phyloP scores from a whole-genome alignment of 2,797 vertebrate genomes.

The Dallia pectoralis region DNA sequence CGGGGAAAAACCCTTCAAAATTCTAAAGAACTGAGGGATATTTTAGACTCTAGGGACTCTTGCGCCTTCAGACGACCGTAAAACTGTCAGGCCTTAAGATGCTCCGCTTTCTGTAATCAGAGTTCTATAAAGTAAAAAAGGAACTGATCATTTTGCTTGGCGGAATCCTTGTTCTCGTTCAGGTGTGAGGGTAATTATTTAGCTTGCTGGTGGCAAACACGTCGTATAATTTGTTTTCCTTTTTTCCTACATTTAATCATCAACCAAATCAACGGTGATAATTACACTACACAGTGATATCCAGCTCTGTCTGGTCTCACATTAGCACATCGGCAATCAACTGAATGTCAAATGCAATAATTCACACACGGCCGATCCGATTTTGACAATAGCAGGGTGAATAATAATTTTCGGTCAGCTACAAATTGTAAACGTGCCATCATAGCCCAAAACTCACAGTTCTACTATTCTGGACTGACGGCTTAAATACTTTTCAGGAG shows the following conservation, averaged over 20 bases:
- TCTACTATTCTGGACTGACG: no score
- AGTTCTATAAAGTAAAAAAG: background rate
- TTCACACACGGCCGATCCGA: no score
- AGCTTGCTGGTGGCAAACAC: conserved; percentile 13
- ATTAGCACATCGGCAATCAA: no score
- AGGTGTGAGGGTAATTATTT: conserved; percentile 2
- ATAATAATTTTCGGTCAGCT: no score
- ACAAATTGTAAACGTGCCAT: no score
- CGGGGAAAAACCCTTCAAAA: no score
- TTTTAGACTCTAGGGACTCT: no score
- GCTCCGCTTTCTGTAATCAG: background rate
- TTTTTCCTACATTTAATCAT: conserved; percentile 21
- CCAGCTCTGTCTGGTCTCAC: no score
- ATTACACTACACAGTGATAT: conserved; percentile 1
- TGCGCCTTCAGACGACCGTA: background rate
- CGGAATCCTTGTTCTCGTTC: background rate
- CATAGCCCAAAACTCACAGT: no score
- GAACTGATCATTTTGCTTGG: background rate
- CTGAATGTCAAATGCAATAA: no score
- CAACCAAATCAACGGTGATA: conserved; percentile 18
- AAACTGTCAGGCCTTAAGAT: background rate
- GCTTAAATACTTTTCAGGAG: no score
- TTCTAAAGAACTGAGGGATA: background rate
- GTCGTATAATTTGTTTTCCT: background rate
- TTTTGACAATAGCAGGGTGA: no score